Percentiles rank a stretch among this genome's conserved stretches.
These are phyloP conservation scores for western clawed frog (Xenopus tropicalis) DNA, from an alignment of 2,113 vertebrate genomes.

Conservation along the genomic window UCB_Xtro_10.0 CM004449.2:120573501-120574000, in stretches of 20 bases:
- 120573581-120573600: background rate
- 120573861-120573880: too few species aligned
- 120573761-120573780: slow-evolving; percentile 61
- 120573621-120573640: too few species aligned
- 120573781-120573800: too few species aligned
- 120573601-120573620: background rate
- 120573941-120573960: too few species aligned
- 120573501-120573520: background rate
- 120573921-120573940: too few species aligned
- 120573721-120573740: slow-evolving; percentile 70
- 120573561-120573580: background rate
- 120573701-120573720: slow-evolving; percentile 77
- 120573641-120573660: background rate
- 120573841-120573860: too few species aligned
- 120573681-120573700: slow-evolving; percentile 73
- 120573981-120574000: too few species aligned
- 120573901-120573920: too few species aligned
- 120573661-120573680: slow-evolving; percentile 76
- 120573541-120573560: background rate
- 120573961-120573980: too few species aligned
- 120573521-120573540: slow-evolving; percentile 19
- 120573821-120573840: too few species aligned
- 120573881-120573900: too few species aligned
- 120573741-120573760: slow-evolving; percentile 65
- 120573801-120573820: too few species aligned